Conservation (phyloP, 2,113 vertebrate species). For the Toxotes jaculatrix region DNA sequence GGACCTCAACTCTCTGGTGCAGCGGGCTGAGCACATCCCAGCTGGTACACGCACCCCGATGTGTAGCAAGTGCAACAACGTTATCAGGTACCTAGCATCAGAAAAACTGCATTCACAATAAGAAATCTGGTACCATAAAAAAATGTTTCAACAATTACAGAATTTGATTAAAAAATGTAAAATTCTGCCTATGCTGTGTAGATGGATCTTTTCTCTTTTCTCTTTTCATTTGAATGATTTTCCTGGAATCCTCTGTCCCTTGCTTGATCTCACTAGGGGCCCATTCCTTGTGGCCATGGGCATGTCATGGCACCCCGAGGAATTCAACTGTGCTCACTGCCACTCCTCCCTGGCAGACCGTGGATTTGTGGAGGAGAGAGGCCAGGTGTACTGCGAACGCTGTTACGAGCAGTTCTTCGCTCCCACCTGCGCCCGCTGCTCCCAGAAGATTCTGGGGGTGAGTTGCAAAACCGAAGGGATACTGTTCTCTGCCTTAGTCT, state of each 20-base stretch:
- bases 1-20: slow-evolving; percentile 91
- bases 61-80: slow-evolving; percentile 92
- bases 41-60: slow-evolving; percentile 95
- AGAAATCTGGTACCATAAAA: not conserved
- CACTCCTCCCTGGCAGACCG: slow-evolving; percentile 90
- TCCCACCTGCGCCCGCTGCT: slow-evolving; percentile 91
- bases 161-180: not conserved
- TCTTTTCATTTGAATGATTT: not conserved
- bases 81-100: slow-evolving; percentile 88
- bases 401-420: slow-evolving; percentile 98
- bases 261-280: slow-evolving; percentile 84
- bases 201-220: not conserved
- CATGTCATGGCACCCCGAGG: slow-evolving; percentile 97
- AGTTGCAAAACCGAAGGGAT: slow-evolving; percentile 62
- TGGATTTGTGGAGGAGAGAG: slow-evolving; percentile 96
- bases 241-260: not conserved
- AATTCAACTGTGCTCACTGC: slow-evolving; percentile 95
- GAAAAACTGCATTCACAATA: not conserved
- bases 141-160: not conserved
- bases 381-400: slow-evolving; percentile 89
- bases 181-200: not conserved
- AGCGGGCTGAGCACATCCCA: slow-evolving; percentile 95
- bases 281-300: slow-evolving; percentile 97
- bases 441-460: slow-evolving; percentile 96
- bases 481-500: slow-evolving; percentile 6